phyloP scores from a whole-genome alignment of 2,888 invertebrate genomes.

The Ectobius pallidus region DNA sequence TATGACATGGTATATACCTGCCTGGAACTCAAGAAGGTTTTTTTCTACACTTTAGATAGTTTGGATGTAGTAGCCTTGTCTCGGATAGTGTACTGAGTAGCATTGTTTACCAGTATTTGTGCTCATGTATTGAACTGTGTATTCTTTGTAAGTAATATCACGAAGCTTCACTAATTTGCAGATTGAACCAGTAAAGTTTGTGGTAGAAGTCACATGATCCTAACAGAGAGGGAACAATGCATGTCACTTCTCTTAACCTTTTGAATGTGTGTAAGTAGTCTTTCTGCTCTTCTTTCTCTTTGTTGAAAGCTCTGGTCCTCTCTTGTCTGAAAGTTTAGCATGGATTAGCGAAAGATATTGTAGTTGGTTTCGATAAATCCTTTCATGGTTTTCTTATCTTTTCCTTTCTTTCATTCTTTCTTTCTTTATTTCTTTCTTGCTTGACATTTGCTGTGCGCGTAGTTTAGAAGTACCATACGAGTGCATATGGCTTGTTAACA shows the following conservation, averaged over 20 bases:
- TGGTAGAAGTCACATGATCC: background rate
- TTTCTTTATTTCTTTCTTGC: too few species aligned
- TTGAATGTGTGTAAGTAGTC: too few species aligned
- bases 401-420: too few species aligned
- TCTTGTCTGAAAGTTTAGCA: background rate
- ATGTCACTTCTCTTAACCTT: too few species aligned
- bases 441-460: too few species aligned
- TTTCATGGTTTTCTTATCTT: too few species aligned
- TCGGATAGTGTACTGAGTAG: background rate
- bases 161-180: background rate
- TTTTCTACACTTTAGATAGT: background rate
- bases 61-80: background rate
- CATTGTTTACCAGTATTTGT: background rate
- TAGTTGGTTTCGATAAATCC: too few species aligned
- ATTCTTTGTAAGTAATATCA: too few species aligned
- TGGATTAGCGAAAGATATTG: background rate
- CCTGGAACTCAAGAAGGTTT: background rate
- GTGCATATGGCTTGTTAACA: background rate
- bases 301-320: background rate
- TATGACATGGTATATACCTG: background rate
- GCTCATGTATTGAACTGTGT: too few species aligned
- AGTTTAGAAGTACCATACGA: background rate
- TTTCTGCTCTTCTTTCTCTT: background rate
- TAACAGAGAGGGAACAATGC: background rate
- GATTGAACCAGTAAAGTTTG: constrained; percentile 1